These are phyloP conservation scores for Acanthiza pusilla DNA, from an alignment of 2,797 vertebrate species.

Conservation along the genomic window DNA sequence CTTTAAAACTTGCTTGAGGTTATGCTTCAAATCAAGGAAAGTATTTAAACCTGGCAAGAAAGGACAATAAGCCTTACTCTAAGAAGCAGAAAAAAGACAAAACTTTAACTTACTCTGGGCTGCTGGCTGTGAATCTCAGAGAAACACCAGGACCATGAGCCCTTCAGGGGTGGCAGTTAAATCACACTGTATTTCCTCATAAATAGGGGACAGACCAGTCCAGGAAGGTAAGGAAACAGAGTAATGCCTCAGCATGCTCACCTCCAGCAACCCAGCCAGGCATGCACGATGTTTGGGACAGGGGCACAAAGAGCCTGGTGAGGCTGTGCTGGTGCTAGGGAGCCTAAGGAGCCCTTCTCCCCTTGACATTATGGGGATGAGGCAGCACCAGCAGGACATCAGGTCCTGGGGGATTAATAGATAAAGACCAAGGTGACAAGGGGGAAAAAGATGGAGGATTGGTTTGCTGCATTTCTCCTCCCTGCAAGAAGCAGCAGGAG, in stretches of 20 bases:
- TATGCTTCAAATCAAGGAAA: background rate
- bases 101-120: background rate
- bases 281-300: background rate
- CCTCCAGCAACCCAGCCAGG: background rate
- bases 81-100: background rate
- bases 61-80: background rate
- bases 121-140: background rate
- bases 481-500: background rate
- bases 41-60: background rate
- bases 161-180: background rate
- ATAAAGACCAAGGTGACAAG: background rate
- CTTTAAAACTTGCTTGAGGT: background rate
- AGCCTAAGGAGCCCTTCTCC: background rate
- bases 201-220: background rate
- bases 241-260: background rate
- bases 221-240: background rate
- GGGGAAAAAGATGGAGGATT: background rate
- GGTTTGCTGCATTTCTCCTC: background rate
- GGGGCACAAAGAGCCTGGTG: accelerated
- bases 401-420: background rate
- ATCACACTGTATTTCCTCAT: background rate
- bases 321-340: background rate
- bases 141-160: background rate
- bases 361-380: background rate
- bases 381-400: background rate